phyloP scores from a whole-genome alignment of 2,797 vertebrate species.

The Sandelia bainsii region DNA sequence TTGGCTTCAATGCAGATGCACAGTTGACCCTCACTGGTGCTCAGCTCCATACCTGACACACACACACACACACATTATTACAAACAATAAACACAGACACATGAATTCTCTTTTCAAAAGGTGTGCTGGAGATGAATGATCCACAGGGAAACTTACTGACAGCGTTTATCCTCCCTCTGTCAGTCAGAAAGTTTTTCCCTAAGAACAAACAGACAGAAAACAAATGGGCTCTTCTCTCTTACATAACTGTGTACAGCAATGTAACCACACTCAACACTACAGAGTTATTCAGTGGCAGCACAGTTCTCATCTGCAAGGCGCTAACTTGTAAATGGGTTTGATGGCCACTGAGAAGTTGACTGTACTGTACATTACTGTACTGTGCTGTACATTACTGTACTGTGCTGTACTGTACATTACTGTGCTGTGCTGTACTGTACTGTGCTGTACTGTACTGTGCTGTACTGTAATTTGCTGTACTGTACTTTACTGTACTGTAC shows the following conservation, averaged over 20 bases:
- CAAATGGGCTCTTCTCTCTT: neutral
- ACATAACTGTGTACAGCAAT: neutral
- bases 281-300: too few relatives aligned
- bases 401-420: too few relatives aligned
- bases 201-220: slow-evolving; percentile 60
- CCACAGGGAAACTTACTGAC: slow-evolving; percentile 85
- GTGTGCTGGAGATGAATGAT: neutral
- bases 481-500: too few relatives aligned
- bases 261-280: too few relatives aligned
- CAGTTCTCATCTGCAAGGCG: too few relatives aligned
- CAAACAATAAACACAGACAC: too few relatives aligned
- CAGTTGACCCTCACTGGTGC: slow-evolving; percentile 85
- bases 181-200: slow-evolving; percentile 90
- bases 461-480: too few relatives aligned
- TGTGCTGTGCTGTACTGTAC: too few relatives aligned
- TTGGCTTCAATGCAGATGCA: slow-evolving; percentile 87
- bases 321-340: neutral
- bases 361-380: too few relatives aligned
- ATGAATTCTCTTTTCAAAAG: too few relatives aligned
- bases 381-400: too few relatives aligned
- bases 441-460: too few relatives aligned
- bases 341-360: neutral
- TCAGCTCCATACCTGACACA: slow-evolving; percentile 88
- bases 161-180: slow-evolving; percentile 84
- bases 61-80: slow-evolving; percentile 43